Evolutionary conservation across 2,888 invertebrate species (phyloP), one percentile per base, ranked within the genome.

Genomic region (Agrotis clavis): DNA sequence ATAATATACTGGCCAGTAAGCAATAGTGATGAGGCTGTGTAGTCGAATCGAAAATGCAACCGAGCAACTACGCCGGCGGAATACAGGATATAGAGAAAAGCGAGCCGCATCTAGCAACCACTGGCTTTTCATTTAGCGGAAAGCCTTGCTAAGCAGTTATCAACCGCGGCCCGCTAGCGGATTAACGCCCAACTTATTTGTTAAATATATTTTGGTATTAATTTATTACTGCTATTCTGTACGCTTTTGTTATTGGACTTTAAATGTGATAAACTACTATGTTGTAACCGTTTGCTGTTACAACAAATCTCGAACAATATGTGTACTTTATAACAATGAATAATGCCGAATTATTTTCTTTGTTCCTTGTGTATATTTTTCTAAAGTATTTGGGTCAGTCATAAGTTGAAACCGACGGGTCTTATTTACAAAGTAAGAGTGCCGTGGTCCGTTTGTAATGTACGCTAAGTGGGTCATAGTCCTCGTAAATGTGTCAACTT

Each of bases 61-160:
- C 68, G 71, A 71, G 77, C 70, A 63, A 59, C 59, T 68, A 54
- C 64, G 60, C 67, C 47, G 21, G 57, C 57, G 35, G 64, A 83
- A 83, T 76, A 72, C 67, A 78, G 74, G 60, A 71, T 79, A 51
- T 30, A 69, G 72, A 67, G 80, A 77, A 71, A 80, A 82, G 64
- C 68, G 69, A 64, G 69, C 60, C 65, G 45, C 69, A 76, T 78
- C 64, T 61, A 64, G 47, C 62, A 64, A 59, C 79, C 78, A 60
- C 82, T 72, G 77, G 78, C 88, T 83, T 87, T 89, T 86, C 87
- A 86, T 87, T 88, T 82, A 80, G 77, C 76, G 79, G 60, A 77
- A 86, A 86, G 81, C 85, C 80, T 74, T 67, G 72, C 83, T 87
- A 84, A 89, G 86, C 82, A 85, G 82, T 85, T 88, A 84, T 86